Evolutionary conservation across 2,797 vertebrate genomes (phyloP), one percentile per base, ranked within the genome.

Genomic region (Brotogeris chrysoptera): DNA sequence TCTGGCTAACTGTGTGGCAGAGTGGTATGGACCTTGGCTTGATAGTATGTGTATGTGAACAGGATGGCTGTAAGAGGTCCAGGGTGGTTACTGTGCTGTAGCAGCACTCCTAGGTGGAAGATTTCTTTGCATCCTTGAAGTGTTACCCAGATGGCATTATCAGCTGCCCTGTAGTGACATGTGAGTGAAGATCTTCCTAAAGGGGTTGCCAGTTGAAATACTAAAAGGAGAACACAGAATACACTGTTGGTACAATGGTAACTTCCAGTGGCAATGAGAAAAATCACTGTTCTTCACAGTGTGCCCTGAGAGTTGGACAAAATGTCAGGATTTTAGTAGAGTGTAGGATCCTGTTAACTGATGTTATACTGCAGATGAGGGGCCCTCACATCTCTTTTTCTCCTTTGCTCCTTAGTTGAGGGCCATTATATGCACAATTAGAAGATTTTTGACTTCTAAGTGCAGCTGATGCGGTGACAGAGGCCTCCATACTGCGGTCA

Each of bases 361-460:
- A 34, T 65, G 32, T 71, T 74, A 24, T 4, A 6, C 13, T 90
- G 69, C 23, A 76, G 15, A 32, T 60, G 63, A 72, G 77, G n/a
- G 81, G 77, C 41, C 39, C 39, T 88, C 20, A 7, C 13, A 38
- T 74, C 19, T 73, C 11, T 80, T 9, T 61, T 60, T 49, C 61
- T 44, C 32, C 32, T 49, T 81, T 88, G 20, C 66, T 90, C 9
- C 59, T 81, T 96, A 88, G 61, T 78, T 79, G 61, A 91, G 50
- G 53, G 36, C 72, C 76, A 50, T 91, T 93, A 64, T 63, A 50
- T 84, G 76, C 89, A 73, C 77, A 47, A 77, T 96, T 93, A 86
- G 80, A 92, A 88, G 63, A 66, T 59, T 79, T 92, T 86, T 93
- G 76, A 92, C 89, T 57, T 90, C 43, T 74, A 39, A 91, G 77